phyloP scores from a whole-genome alignment of 2,797 vertebrate species.

The Aselliscus stoliczkanus region DNA sequence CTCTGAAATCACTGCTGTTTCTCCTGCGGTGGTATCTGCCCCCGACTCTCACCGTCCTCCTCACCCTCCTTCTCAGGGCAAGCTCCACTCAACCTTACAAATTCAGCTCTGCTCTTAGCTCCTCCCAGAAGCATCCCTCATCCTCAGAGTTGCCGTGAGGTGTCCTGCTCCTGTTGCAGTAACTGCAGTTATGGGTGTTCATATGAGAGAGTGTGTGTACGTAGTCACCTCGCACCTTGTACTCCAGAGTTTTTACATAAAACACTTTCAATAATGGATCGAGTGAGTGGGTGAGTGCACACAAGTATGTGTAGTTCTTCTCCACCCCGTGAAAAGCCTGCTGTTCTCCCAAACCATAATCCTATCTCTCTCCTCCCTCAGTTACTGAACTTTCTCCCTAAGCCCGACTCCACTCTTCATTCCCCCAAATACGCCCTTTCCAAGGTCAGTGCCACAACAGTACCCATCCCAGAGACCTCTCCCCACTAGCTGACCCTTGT shows the following conservation, averaged over 20 bases:
- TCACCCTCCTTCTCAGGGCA: not conserved
- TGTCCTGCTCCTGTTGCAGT: not conserved
- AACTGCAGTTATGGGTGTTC: fast-evolving
- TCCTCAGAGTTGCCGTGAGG: not conserved
- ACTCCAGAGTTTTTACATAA: not conserved
- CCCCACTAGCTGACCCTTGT: fast-evolving
- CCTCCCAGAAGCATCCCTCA: not conserved
- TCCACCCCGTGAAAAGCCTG: not conserved
- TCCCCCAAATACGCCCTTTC: not conserved
- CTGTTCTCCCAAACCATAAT: not conserved
- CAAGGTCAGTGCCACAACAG: fast-evolving
- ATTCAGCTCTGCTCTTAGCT: not conserved
- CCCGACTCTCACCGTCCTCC: fast-evolving
- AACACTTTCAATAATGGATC: not conserved
- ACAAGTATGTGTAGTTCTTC: not conserved
- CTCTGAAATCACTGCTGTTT: not conserved
- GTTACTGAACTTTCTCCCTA: not conserved
- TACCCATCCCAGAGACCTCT: too few relatives aligned
- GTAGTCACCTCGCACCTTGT: not conserved
- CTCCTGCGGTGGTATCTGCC: not conserved
- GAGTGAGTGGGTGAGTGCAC: not conserved
- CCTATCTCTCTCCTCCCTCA: not conserved
- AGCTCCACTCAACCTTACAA: not conserved
- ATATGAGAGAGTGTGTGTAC: too few relatives aligned
- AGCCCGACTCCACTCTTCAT: not conserved